Evolutionary conservation across 2,888 invertebrate genomes (phyloP).

Genomic region (Penaeus monodon): DNA sequence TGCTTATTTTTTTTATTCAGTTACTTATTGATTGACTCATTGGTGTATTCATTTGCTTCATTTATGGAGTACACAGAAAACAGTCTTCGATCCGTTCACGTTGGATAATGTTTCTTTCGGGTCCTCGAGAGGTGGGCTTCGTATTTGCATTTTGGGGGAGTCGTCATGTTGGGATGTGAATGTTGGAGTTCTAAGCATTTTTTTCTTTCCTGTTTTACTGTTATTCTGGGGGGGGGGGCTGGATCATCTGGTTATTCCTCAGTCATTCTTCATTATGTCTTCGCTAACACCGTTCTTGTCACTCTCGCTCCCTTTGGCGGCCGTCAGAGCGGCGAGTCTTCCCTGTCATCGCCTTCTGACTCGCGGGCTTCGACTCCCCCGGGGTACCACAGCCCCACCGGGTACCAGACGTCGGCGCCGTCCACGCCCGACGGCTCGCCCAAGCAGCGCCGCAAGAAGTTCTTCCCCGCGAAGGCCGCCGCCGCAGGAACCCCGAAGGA

Average conservation of each 20-base stretch:
- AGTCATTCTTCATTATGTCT: not conserved
- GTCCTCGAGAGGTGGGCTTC: too few species aligned
- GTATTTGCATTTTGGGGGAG: too few species aligned
- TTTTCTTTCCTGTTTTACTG: too few species aligned
- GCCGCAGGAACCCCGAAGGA: not conserved
- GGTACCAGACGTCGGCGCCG: slow-evolving; percentile 50
- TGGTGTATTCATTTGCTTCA: too few species aligned
- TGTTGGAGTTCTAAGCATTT: not conserved
- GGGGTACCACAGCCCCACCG: slow-evolving; percentile 32
- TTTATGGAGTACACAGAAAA: too few species aligned
- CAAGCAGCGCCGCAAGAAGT: slow-evolving; percentile 10
- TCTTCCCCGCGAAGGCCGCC: not conserved
- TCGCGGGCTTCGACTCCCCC: slow-evolving; percentile 5
- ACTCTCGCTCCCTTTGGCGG: not conserved
- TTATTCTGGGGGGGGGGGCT: not conserved
- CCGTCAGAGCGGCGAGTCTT: slow-evolving; percentile 11
- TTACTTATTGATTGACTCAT: too few species aligned
- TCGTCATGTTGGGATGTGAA: too few species aligned
- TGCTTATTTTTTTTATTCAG: too few species aligned
- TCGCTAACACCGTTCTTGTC: not conserved
- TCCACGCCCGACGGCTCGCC: slow-evolving; percentile 38
- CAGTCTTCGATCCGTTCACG: not conserved
- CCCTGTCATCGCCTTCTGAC: not conserved
- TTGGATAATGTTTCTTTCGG: not conserved
- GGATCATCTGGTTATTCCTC: not conserved